A percentile compares a stretch with the other conserved stretches of the same genome.
Conservation (phyloP, 2,797 vertebrate species). For the Cercopithecus hamlyni region DNA sequence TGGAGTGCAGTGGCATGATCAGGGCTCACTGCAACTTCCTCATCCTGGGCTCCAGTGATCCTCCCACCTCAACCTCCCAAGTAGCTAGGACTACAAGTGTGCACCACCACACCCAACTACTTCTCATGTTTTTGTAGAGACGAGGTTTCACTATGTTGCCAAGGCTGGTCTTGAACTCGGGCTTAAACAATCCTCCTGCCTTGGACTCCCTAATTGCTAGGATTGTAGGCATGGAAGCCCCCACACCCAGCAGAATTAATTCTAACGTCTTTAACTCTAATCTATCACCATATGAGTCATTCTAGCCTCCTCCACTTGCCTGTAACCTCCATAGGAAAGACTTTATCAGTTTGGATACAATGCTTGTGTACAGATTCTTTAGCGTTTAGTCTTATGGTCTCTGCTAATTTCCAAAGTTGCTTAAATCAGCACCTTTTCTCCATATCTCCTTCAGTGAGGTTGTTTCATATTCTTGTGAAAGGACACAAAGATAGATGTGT, state of each 20-base stretch:
- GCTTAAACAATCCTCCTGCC: no score
- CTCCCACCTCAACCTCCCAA: neutral
- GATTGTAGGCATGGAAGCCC: no score
- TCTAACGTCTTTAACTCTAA: neutral
- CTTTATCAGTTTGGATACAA: neutral
- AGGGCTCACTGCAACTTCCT: neutral
- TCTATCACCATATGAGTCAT: neutral
- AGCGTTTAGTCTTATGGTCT: neutral
- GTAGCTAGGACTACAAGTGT: neutral
- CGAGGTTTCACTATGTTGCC: no score
- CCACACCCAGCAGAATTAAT: neutral
- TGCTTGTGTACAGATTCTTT: neutral
- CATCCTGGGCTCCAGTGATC: neutral
- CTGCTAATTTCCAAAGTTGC: neutral
- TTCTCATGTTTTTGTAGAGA: no score
- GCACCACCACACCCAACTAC: neutral
- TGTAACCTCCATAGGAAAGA: neutral
- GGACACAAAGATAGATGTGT: no score
- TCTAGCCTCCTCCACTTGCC: neutral
- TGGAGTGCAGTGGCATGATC: neutral
- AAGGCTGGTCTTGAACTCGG: no score
- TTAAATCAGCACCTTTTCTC: neutral
- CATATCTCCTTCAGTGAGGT: neutral
- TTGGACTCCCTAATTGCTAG: no score
- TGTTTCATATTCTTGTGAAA: neutral